Conservation (phyloP, 2,888 invertebrate genomes). For the Beris morrisii region DNA sequence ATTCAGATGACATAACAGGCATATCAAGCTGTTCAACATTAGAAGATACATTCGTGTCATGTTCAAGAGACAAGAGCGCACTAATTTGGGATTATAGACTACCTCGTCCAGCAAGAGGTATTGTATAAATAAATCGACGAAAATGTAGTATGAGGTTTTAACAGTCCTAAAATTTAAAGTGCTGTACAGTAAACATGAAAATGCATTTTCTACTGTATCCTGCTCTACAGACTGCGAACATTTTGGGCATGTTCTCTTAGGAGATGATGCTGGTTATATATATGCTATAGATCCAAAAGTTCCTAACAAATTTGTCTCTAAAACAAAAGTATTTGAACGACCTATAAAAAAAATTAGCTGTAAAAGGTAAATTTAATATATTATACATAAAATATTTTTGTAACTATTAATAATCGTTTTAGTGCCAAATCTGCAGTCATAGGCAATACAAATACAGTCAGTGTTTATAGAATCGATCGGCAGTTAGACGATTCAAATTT, state of each 20-base stretch:
- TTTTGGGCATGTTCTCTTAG: slow-evolving; percentile 39
- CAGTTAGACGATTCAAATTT: slow-evolving; percentile 14
- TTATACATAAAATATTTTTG: neutral
- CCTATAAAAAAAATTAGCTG: slow-evolving; percentile 43
- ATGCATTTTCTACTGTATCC: slow-evolving; percentile 42
- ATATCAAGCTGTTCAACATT: slow-evolving; percentile 42
- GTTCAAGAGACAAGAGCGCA: slow-evolving; percentile 47
- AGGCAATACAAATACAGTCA: slow-evolving; percentile 43
- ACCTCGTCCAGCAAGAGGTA: slow-evolving; percentile 47
- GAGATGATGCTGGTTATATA: slow-evolving; percentile 44
- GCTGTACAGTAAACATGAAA: slow-evolving; percentile 41
- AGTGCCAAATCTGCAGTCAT: slow-evolving; percentile 43
- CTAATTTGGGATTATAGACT: slow-evolving; percentile 47
- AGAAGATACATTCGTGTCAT: slow-evolving; percentile 44
- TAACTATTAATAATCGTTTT: slow-evolving; percentile 6
- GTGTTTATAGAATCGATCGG: slow-evolving; percentile 38
- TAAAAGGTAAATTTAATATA: slow-evolving; percentile 39
- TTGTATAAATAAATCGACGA: neutral
- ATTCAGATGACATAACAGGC: slow-evolving; percentile 46
- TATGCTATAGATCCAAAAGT: slow-evolving; percentile 41
- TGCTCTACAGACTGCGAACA: slow-evolving; percentile 40
- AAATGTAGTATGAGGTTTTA: too few relatives aligned
- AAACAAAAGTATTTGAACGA: slow-evolving; percentile 41
- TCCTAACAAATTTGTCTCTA: slow-evolving; percentile 41
- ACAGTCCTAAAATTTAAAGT: slow-evolving; percentile 30